phyloP scores from a whole-genome alignment of 1,140 invertebrate genomes.

The Aplysia californica region DNA sequence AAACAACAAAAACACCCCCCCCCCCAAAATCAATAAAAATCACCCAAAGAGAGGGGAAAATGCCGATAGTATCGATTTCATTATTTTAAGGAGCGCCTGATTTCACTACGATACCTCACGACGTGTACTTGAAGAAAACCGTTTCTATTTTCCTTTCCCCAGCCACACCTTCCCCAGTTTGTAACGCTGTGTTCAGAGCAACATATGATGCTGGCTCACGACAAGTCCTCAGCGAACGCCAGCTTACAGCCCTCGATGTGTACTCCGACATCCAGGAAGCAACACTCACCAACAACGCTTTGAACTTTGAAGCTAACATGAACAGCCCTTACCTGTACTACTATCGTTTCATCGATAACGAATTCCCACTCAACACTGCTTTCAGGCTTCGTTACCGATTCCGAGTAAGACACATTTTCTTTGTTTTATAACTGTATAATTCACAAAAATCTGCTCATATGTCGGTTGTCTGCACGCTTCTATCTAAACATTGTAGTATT shows the following conservation, averaged over 20 bases:
- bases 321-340: background rate
- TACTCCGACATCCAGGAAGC: background rate
- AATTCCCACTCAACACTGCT: background rate
- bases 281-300: background rate
- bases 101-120: background rate
- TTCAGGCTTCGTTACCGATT: constrained; percentile 12
- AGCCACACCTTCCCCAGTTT: background rate
- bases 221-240: constrained; percentile 6
- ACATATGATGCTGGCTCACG: background rate
- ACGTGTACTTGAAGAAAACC: background rate
- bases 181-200: constrained; percentile 11
- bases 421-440: no score
- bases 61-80: no score
- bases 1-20: no score
- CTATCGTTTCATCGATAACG: constrained; percentile 14
- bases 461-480: background rate
- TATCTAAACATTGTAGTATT: background rate
- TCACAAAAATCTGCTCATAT: background rate
- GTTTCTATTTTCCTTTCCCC: background rate
- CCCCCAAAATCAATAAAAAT: no score
- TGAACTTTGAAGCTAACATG: constrained; percentile 1
- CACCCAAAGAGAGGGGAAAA: no score
- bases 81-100: background rate
- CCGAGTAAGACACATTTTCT: no score
- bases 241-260: background rate